These are phyloP conservation scores for Eilema griseolum DNA, from an alignment of 2,888 invertebrate genomes.

Conservation along the genomic window DNA sequence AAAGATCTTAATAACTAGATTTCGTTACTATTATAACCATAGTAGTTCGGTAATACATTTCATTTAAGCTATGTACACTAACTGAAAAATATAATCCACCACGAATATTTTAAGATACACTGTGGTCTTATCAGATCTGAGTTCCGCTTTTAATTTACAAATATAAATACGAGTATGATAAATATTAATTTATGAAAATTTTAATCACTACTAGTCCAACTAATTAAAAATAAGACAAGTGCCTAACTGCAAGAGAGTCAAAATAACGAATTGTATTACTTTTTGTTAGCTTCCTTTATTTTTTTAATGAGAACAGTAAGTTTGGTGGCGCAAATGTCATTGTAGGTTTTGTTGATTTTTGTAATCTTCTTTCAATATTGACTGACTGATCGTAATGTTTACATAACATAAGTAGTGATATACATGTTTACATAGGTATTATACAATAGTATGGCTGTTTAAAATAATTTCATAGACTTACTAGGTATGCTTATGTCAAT, in stretches of 20 bases:
- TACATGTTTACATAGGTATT: not conserved
- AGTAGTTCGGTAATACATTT: not conserved
- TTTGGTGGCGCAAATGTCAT: not conserved
- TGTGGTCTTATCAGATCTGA: not conserved
- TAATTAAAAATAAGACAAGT: constrained; percentile 1
- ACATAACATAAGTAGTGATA: not conserved
- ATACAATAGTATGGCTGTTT: not conserved
- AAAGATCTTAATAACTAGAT: too few relatives aligned
- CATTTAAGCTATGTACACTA: not conserved
- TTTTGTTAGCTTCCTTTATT: not conserved
- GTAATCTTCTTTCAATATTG: not conserved
- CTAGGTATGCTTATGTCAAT: not conserved
- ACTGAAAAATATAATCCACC: not conserved
- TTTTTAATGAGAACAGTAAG: not conserved
- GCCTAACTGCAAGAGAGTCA: not conserved
- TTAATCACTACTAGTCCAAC: not conserved
- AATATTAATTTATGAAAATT: not conserved
- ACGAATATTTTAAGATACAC: not conserved
- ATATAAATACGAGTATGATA: not conserved
- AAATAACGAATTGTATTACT: not conserved
- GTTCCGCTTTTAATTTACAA: not conserved
- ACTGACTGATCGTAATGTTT: not conserved
- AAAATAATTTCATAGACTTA: not conserved
- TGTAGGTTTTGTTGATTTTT: not conserved
- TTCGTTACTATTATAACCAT: not conserved